These are phyloP conservation scores for Pollenia griseotomentosa DNA, from an alignment of 2,888 invertebrate genomes.

Conservation along the genomic window DNA sequence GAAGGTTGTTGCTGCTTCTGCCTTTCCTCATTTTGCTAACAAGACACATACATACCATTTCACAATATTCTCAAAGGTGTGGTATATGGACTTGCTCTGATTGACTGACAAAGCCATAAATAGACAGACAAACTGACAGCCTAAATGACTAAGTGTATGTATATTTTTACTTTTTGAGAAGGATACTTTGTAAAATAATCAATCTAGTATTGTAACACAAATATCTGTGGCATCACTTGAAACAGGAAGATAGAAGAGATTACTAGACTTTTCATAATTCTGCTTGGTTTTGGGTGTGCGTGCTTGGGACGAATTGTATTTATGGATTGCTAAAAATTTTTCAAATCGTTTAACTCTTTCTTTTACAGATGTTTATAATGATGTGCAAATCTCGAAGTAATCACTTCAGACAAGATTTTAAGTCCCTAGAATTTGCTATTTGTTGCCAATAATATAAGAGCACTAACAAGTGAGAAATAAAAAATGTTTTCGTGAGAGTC, in stretches of 20 bases:
- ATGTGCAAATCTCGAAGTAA: slow-evolving; percentile 36
- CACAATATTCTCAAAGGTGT: slow-evolving; percentile 45
- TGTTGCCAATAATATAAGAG: too few species aligned
- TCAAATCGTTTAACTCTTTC: slow-evolving; percentile 24
- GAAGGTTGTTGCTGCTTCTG: not conserved
- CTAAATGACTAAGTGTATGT: not conserved
- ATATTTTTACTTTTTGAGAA: not conserved
- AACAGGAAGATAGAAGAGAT: slow-evolving; percentile 3
- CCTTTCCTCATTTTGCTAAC: slow-evolving; percentile 39
- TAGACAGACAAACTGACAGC: not conserved
- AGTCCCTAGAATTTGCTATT: not conserved
- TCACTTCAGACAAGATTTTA: not conserved
- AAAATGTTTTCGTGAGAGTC: not conserved
- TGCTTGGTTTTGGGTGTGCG: slow-evolving; percentile 5
- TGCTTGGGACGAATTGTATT: slow-evolving; percentile 30
- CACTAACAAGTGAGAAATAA: not conserved
- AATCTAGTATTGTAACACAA: slow-evolving; percentile 48
- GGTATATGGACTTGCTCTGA: slow-evolving; percentile 27
- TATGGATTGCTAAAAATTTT: not conserved
- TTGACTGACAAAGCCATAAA: not conserved
- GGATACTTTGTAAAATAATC: slow-evolving; percentile 24
- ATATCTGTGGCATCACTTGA: slow-evolving; percentile 23
- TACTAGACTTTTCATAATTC: slow-evolving; percentile 6
- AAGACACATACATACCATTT: slow-evolving; percentile 23
- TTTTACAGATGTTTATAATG: slow-evolving; percentile 29